A percentile compares a stretch with the other conserved stretches of the same genome.
These are phyloP conservation scores for Dermochelys coriacea DNA, from an alignment of 2,797 vertebrate genomes.

Conservation along the genomic window DNA sequence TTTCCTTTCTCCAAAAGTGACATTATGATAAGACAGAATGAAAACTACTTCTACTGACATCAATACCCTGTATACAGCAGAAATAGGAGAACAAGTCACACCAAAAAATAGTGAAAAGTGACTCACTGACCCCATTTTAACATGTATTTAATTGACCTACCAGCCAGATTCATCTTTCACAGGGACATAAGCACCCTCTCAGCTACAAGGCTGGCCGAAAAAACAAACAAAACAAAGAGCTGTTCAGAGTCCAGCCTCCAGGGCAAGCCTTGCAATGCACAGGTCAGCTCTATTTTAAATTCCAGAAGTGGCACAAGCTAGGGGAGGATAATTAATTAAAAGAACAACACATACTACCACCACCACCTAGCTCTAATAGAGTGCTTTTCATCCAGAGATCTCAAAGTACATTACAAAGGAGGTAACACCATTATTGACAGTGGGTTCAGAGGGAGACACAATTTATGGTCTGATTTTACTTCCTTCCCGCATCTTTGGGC, in stretches of 20 bases:
- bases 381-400: background rate
- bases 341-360: background rate
- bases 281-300: background rate
- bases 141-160: rapidly evolving
- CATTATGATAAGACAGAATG: slow-evolving; percentile 39
- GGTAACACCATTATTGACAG: background rate
- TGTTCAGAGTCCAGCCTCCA: background rate
- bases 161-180: background rate
- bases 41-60: slow-evolving; percentile 43
- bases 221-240: background rate
- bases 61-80: slow-evolving; percentile 45
- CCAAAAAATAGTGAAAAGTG: slow-evolving; percentile 47
- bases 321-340: background rate
- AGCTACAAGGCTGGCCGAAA: rapidly evolving
- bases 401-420: background rate
- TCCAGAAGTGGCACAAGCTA: background rate
- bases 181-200: background rate
- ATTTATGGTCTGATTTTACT: background rate
- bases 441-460: background rate
- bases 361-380: background rate
- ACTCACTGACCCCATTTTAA: background rate
- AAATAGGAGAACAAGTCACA: slow-evolving; percentile 27
- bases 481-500: background rate
- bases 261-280: background rate
- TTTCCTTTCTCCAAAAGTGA: slow-evolving; percentile 68